Base-by-base conservation (phyloP, 2,113 vertebrate species). In the Muntiacus reevesi region DNA sequence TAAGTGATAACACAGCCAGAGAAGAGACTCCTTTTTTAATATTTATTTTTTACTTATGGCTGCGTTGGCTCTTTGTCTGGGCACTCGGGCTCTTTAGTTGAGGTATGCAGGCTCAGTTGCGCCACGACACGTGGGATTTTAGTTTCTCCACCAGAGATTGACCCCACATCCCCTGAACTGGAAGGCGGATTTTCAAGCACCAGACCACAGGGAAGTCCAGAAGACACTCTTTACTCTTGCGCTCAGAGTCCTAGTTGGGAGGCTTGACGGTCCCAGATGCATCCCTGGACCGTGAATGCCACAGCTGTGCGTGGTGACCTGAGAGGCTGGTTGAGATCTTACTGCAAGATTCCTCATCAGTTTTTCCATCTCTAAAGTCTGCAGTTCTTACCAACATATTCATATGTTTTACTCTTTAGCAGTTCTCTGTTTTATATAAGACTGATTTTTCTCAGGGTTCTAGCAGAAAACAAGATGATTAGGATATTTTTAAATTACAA, bases 351-450 rank as follows among this genome's bases (percentile, higher is more conserved):
- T 52, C 17, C 40, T 47, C 76, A 45, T 67, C 13, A 6, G 21
- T 25, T 91, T 83, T n/a, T 67, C 59, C 27, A 88, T 43, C 27
- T 76, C 62, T 81, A 33, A 91, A 74, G n/a, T 57, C 59, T 47
- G 27, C 3, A 64, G 27, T 45, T 96, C 15, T 59, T n/a, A 76
- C 12, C 8, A 47, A 86, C 3, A 40, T 16, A 28, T 40, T 25
- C 71, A 33, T 55, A 6, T 28, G 74, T 36, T 78, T 89, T 78
- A 23, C 52, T 89, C 52, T 81, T 79, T 45, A 30, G 17, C 10
- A 36, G 23, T 52, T 90, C 33, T 62, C 57, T 74, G 25, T 47
- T 86, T 86, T 52, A 47, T 40, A 12, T 78, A 57, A 91, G 16
- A 62, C n/a, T 23, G 19, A 12, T 10, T 33, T 40, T 87, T 17